Evolutionary conservation across 2,797 vertebrate genomes (phyloP).

Genomic region (Bradypodion ventrale): DNA sequence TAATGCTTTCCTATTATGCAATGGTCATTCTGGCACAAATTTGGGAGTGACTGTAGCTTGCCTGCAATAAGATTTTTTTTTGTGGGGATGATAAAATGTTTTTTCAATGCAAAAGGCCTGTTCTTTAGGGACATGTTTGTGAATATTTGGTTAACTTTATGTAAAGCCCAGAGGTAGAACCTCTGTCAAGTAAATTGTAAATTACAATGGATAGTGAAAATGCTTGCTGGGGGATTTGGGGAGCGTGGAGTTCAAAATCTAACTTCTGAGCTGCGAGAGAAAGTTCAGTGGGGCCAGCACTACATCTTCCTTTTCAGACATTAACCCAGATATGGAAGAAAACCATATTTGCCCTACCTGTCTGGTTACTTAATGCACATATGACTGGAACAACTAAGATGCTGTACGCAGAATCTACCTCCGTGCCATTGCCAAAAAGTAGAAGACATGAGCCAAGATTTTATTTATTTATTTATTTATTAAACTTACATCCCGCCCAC

Average conservation of each 20-base stretch:
- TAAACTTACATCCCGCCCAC: no score
- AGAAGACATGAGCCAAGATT: not conserved
- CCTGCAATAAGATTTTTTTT: not conserved
- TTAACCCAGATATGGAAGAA: not conserved
- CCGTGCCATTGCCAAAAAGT: not conserved
- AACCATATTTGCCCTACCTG: not conserved
- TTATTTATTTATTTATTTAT: no score
- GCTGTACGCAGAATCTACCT: not conserved
- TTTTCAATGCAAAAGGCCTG: not conserved
- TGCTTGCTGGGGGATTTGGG: no score
- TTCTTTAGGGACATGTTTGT: not conserved
- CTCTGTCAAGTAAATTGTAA: no score
- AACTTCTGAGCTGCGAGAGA: no score
- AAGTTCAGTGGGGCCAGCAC: not conserved
- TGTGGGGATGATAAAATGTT: not conserved
- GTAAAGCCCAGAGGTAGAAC: not conserved
- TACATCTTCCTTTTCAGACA: not conserved
- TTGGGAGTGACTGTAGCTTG: not conserved
- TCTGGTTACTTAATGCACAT: not conserved
- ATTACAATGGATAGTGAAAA: no score
- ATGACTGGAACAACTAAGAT: not conserved
- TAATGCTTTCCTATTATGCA: not conserved
- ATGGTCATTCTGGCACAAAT: not conserved
- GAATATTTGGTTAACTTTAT: not conserved
- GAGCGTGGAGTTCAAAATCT: no score